Conservation (phyloP, 53 echinoderm and acorn worm genomes). For the Paelopatides confundens region DNA sequence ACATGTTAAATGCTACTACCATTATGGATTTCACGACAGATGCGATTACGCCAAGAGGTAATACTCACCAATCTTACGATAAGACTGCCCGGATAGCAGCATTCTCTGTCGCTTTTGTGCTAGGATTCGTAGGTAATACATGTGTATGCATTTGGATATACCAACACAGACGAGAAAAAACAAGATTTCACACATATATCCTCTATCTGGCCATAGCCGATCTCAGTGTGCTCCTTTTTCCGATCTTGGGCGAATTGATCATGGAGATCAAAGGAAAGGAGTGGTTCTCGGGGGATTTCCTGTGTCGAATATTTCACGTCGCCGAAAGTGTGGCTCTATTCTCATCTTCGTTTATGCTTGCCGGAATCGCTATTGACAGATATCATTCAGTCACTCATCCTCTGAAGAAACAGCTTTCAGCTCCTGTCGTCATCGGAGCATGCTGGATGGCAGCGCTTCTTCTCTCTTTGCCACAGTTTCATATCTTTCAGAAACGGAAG, state of each 20-base stretch:
- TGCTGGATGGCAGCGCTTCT: constrained; percentile 74
- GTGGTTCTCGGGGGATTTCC: constrained; percentile 76
- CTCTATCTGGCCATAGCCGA: constrained; percentile 82
- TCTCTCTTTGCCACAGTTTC: constrained; percentile 78
- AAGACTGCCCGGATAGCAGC: constrained; percentile 62
- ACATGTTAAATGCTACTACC: background rate
- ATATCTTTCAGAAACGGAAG: constrained; percentile 68
- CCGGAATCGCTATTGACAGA: constrained; percentile 88
- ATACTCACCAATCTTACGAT: constrained; percentile 16
- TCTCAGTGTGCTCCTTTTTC: constrained; percentile 77
- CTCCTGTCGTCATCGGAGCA: constrained; percentile 67
- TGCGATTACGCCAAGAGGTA: background rate
- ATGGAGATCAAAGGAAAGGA: constrained; percentile 61
- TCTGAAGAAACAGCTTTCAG: constrained; percentile 78
- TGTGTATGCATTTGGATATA: constrained; percentile 82
- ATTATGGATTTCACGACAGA: background rate
- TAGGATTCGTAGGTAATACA: constrained; percentile 83
- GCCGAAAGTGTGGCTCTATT: constrained; percentile 82
- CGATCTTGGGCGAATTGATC: constrained; percentile 81
- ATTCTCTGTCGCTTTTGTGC: constrained; percentile 69
- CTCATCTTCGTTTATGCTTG: constrained; percentile 94
- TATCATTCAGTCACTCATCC: constrained; percentile 92
- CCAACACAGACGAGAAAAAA: constrained; percentile 77
- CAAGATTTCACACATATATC: constrained; percentile 85
- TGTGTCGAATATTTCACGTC: constrained; percentile 77